Evolutionary conservation across 2,888 invertebrate genomes (phyloP).

Genomic region (Scelioninae gen. 1): DNA sequence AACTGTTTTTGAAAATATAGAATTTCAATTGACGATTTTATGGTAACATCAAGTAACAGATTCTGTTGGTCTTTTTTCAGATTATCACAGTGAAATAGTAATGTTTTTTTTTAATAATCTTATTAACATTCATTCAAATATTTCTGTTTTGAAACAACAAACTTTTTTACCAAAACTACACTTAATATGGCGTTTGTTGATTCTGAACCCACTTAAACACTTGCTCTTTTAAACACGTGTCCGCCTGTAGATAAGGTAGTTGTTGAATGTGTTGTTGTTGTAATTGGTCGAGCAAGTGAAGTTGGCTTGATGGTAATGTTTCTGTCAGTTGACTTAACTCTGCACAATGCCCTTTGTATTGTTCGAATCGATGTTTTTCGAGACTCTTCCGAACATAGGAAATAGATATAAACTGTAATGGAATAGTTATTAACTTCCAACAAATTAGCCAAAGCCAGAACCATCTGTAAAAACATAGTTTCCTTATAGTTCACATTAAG

Average conservation of each 20-base stretch:
- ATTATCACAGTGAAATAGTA: slow-evolving; percentile 44
- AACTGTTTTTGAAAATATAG: background rate
- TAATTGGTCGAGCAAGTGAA: slow-evolving; percentile 77
- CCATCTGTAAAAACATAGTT: slow-evolving; percentile 85
- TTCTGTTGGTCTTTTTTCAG: slow-evolving; percentile 5
- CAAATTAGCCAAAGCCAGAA: slow-evolving; percentile 89
- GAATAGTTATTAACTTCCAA: slow-evolving; percentile 91
- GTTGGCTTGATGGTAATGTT: slow-evolving; percentile 77
- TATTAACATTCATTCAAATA: slow-evolving; percentile 1
- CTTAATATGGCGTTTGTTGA: background rate
- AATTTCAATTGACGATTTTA: slow-evolving; percentile 31
- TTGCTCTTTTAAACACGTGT: slow-evolving; percentile 76
- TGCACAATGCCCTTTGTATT: slow-evolving; percentile 86
- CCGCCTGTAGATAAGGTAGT: slow-evolving; percentile 77
- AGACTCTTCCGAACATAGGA: slow-evolving; percentile 91
- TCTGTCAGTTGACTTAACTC: slow-evolving; percentile 71
- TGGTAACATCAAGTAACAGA: slow-evolving; percentile 37
- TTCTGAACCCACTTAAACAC: slow-evolving; percentile 73
- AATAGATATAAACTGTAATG: slow-evolving; percentile 91
- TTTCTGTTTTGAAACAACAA: background rate
- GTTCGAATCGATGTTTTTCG: slow-evolving; percentile 88
- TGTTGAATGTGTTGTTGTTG: slow-evolving; percentile 78
- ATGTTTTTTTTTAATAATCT: background rate
- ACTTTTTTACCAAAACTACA: background rate
- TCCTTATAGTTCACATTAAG: too few relatives aligned